Base-by-base conservation (phyloP, 2,797 vertebrate species). In the Eptatretus atami region DNA sequence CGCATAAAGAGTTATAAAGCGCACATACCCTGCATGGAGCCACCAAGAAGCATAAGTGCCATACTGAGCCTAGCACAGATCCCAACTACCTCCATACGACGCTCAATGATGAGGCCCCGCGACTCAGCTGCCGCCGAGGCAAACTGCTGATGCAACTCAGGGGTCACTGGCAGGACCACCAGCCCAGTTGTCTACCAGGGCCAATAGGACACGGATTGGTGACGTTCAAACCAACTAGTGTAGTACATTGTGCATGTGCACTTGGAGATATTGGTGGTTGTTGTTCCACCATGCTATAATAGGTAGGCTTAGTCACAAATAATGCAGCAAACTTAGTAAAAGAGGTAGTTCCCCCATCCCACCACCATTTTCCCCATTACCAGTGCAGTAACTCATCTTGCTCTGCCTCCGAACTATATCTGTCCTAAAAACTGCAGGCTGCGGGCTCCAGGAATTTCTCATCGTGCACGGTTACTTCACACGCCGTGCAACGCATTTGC, bases 11-110 rank as follows among this genome's bases (percentile, higher is more conserved):
- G 19, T 19, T 19, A 19, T 19, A 44, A 61, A 25, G n/a, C 12
- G 12, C 31, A 63, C n/a, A 74, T 73, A 94, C 92, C 92, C 92
- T 87, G 78, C 95, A n/a, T 98, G 65, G 90, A 90, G 10, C 92
- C 92, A 65, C 92, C 92, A 0, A 98, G 81, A 52, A 98, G 75
- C 4, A 85, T 96, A 57, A 95, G 78, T 3, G 88, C 82, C 90
- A 98, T 98, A n/a, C 75, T 96, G 92, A 74, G n/a, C n/a, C 86
- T 94, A 44, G 88, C 84, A 54, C 90, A 96, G 54, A 98, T 82
- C 1, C 92, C 92, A 0, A 84, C 86, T 84, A 98, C 86, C 76
- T 98, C 92, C 71, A 95, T 76, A 68, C 86, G 78, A 66, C 86
- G 76, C 73, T 96, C 72, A 93, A 71, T 1, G 81, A n/a, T 83